Evolutionary conservation across 2,888 invertebrate species (phyloP), one percentile per base, ranked within the genome.

Genomic region (Aspidiotus rigidus): DNA sequence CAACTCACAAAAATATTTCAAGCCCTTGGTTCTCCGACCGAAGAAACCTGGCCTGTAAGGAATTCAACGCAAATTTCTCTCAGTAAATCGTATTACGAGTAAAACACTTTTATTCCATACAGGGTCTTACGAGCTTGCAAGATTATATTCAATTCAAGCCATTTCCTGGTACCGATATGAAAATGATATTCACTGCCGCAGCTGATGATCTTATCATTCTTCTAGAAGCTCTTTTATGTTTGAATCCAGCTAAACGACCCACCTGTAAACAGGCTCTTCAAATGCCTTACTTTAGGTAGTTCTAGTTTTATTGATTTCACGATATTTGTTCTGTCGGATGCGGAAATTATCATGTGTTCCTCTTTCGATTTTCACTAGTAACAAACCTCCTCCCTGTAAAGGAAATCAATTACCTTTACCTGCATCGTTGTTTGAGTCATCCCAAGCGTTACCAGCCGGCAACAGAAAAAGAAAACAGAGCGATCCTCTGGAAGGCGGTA

Each of bases 1-100:
- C 99, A 99, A 77, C 80, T 99, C 56, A 90, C 91, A 0, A 90
- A 89, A 76, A 99, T 99, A 75, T 98, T 96, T 79, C 89, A 90
- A 79, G 92, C 79, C 28, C 83, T 69, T 40, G 69, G 69, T 13
- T 94, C 94, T 62, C 98, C 99, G 0, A 88, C 84, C 17, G 93
- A 93, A 75, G 88, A 91, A 73, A 88, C 83, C 69, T 99, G 99
- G 99, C 93, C 95, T 9, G 87, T 87, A 77, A 80, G 6, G 10
- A 49, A 49, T 49, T n/a, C 49, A 49, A 3, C 6, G 49, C n/a
- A 49, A 49, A 6, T 49, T 49, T 49, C 49, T 6, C n/a, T 2
- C n/a, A 28, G 28, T 1, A 28, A 28, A 28, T 28, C 5, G 1
- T 28, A 28, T 28, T 28, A 28, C 28, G 28, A 53, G 11, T 53